Base-by-base conservation (phyloP, 1,140 invertebrate genomes). In the Belonocnema kinseyi region DNA sequence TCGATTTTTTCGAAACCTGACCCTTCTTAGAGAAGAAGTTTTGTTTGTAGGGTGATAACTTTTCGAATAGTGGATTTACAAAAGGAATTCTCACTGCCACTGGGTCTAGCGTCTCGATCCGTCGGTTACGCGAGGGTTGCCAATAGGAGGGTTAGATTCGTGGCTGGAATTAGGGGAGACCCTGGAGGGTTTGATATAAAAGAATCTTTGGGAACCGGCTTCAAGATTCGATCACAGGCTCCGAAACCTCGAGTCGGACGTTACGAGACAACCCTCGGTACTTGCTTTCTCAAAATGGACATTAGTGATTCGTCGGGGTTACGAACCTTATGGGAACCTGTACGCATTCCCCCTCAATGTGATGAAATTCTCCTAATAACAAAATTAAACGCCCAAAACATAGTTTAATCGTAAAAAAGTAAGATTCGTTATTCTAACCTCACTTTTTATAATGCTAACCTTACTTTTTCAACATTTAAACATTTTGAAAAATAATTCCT, bases 211-310 rank as follows among this genome's bases (percentile, higher is more conserved):
- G 90, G 89, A 91, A 91, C 90, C 85, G 75, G 84, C 77, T 74
- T 85, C 78, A 90, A 91, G 90, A 91, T 91, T 90, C 87, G 89
- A 90, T 91, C 90, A 91, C 90, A 91, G 86, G 85, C 85, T 85
- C 86, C 84, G 71, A 81, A 83, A 81, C 72, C 77, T 80, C 81
- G 81, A 84, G 80, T 85, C 75, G 80, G 75, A 66, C 74, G 66
- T 80, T 80, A 73, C 73, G 75, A 80, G 80, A 84, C 78, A 83
- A 79, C 51, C 80, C 80, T 76, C 50, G 74, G 50, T 26, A 56
- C 61, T 70, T 50, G 21, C 74, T 53, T 76, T 80, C 77, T 81
- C 80, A 77, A 81, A 77, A 72, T 72, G 80, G 80, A 81, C 78
- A 80, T 83, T 77, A 77, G 40, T 72, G 51, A 76, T 80, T 79